Evolutionary conservation across 1,140 invertebrate species (phyloP), one percentile per base, ranked within the genome.

Genomic region (Drosophila oshimai): DNA sequence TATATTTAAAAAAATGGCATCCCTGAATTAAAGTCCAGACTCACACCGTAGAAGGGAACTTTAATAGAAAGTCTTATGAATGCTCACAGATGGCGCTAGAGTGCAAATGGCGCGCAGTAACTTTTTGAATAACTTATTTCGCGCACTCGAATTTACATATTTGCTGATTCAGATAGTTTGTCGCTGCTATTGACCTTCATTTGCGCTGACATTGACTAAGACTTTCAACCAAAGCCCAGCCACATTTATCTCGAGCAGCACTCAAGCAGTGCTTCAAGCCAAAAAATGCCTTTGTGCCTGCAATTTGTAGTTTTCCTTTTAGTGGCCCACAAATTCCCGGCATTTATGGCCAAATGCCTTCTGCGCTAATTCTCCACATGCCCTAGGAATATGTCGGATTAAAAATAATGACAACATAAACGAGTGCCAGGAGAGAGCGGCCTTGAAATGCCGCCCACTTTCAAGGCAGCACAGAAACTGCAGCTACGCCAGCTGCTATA

Each of bases 401-500:
- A 64, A 69, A 75, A 75, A 75, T 80, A 87, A 87, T 86, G 76
- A 76, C 55, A 87, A 53, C 72, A 73, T 73, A 80, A 84, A 74
- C 74, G 76, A 84, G 62, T 44, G 69, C 46, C 61, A 70, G 50
- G 37, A 37, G 51, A 36, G 69, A 13, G 31, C 51, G 60, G n/a
- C 81, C 68, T 62, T 58, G 51, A 69, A 80, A 71, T 44, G 64
- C 41, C 57, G 57, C 61, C 37, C 46, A 34, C 45, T 20, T 18
- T 10, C 79, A 86, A 84, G 80, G 77, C 54, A 7, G 71, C 39
- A 60, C 54, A 7, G 71, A 42, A 60, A 13, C 55, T 50, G 70
- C 46, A 36, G 71, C 60, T 24, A 13, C 24, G 62, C 18, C 42
- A 9, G 22, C 51, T 76, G 61, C 68, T 69, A 73, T 76, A 80